Percentiles rank a stretch among this genome's conserved stretches.
Conservation (phyloP, 2,888 invertebrate genomes). For the Sepiola atlantica region DNA sequence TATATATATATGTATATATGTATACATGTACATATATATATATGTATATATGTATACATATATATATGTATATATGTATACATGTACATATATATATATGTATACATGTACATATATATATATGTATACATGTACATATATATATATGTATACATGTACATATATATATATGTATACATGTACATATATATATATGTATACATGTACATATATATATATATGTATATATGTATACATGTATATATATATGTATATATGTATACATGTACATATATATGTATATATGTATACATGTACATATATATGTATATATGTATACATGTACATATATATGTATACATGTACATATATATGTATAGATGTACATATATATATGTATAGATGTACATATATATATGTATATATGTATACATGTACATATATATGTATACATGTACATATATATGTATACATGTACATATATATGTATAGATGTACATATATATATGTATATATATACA, state of each 20-base stretch:
- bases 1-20: not conserved
- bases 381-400: not conserved
- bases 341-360: not conserved
- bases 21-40: not conserved
- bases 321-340: not conserved
- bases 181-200: slow-evolving; percentile 6
- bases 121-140: not conserved
- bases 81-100: not conserved
- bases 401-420: not conserved
- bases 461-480: not conserved
- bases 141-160: not conserved
- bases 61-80: not conserved
- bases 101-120: not conserved
- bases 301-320: not conserved
- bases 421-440: not conserved
- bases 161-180: slow-evolving; percentile 23
- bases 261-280: not conserved
- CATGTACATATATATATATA: not conserved
- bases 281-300: not conserved
- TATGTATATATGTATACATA: not conserved
- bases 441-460: not conserved
- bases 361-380: not conserved
- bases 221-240: not conserved
- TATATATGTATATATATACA: not conserved
- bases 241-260: slow-evolving; percentile 23